These are phyloP conservation scores for Chaetogeoica ovagalla DNA, from an alignment of 2,888 invertebrate species.

Conservation along the genomic window DNA sequence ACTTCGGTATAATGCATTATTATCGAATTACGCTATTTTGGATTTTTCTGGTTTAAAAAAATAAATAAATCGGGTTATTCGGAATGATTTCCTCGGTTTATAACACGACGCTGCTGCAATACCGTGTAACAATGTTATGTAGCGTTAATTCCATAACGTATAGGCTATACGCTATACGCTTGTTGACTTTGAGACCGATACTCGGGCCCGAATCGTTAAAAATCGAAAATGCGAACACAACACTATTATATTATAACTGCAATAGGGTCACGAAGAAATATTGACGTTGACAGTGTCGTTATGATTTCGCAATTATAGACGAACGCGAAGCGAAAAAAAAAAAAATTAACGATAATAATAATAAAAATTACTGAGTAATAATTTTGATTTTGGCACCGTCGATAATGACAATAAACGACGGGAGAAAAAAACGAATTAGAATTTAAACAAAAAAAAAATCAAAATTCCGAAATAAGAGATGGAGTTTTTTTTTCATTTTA, in stretches of 20 bases:
- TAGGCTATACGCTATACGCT: not conserved
- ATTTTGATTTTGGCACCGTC: no score
- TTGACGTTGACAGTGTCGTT: not conserved
- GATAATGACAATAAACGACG: no score
- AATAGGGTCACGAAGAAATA: conserved; percentile 1
- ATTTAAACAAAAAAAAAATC: no score
- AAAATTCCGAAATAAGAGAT: no score
- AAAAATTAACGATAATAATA: not conserved
- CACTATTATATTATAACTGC: not conserved
- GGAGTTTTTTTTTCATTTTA: no score
- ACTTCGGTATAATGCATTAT: no score
- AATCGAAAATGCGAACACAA: conserved; percentile 10
- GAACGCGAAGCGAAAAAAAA: not conserved
- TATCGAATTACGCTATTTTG: no score
- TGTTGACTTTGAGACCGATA: conserved; percentile 33
- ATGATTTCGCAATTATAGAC: not conserved
- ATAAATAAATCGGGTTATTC: conserved; percentile 27
- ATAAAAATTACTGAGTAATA: not conserved
- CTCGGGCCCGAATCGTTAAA: not conserved
- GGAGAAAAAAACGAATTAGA: no score
- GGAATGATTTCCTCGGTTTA: not conserved
- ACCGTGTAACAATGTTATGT: not conserved
- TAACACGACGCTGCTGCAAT: no score
- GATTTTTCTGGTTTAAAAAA: conserved; percentile 20
- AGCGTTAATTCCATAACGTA: no score